phyloP scores from a whole-genome alignment of 2,888 invertebrate species.

The Phania funesta region DNA sequence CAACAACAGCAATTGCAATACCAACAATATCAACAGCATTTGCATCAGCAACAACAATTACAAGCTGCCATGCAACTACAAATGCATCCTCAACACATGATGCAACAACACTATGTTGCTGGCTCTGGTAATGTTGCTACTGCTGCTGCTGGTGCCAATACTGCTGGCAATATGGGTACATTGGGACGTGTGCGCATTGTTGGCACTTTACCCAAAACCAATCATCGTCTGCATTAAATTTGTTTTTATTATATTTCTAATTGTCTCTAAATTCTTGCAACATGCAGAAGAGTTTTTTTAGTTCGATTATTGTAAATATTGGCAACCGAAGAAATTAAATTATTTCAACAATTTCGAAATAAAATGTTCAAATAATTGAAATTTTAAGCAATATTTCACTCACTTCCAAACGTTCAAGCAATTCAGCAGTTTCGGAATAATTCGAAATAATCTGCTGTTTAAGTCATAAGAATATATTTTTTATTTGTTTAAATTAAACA shows the following conservation, averaged over 20 bases:
- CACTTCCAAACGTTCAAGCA: too few relatives aligned
- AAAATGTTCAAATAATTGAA: too few relatives aligned
- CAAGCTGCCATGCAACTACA: conserved; percentile 59
- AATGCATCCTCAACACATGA: conserved; percentile 64
- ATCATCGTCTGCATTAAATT: conserved; percentile 77
- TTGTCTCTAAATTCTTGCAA: neutral
- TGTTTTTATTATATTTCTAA: neutral
- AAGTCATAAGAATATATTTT: too few relatives aligned
- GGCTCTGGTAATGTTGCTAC: conserved; percentile 69
- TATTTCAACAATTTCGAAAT: neutral
- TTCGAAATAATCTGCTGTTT: too few relatives aligned
- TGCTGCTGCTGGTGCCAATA: conserved; percentile 72
- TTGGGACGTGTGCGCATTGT: conserved; percentile 87
- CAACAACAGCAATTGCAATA: conserved; percentile 65
- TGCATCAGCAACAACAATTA: conserved; percentile 71
- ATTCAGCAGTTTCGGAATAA: too few relatives aligned
- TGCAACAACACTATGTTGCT: conserved; percentile 72
- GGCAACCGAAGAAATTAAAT: neutral
- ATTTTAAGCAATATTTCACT: too few relatives aligned
- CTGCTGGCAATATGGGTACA: conserved; percentile 72
- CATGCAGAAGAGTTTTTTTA: conserved; percentile 24
- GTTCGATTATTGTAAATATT: conserved; percentile 29
- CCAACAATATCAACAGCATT: conserved; percentile 65
- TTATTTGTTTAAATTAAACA: too few relatives aligned
- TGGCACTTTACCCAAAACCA: conserved; percentile 89